These are phyloP conservation scores for Channa argus DNA, from an alignment of 2,113 vertebrate genomes.

Conservation along the genomic window DNA sequence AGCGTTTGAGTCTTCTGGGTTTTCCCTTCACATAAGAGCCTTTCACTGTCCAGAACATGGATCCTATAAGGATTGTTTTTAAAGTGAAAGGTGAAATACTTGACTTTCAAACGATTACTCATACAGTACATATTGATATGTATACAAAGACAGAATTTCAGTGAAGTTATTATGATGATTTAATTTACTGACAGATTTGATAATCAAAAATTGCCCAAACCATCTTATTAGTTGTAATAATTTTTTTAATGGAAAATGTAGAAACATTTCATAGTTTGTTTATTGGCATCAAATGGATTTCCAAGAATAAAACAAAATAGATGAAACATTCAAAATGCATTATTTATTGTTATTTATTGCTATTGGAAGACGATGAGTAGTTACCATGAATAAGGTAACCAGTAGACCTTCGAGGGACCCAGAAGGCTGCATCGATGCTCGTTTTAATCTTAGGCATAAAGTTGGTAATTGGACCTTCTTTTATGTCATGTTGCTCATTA, in stretches of 20 bases:
- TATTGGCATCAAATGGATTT: neutral
- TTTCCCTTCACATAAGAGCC: constrained; percentile 73
- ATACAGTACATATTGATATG: too few relatives aligned
- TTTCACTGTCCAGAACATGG: constrained; percentile 82
- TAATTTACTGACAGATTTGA: too few relatives aligned
- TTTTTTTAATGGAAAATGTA: too few relatives aligned
- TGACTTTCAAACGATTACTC: too few relatives aligned
- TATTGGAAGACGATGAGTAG: neutral
- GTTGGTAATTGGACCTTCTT: constrained; percentile 82
- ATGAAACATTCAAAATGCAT: neutral
- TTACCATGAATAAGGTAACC: constrained; percentile 83
- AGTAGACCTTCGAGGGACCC: constrained; percentile 74
- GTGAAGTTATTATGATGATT: too few relatives aligned
- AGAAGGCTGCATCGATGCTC: constrained; percentile 82
- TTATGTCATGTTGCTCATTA: constrained; percentile 72
- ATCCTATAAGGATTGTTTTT: constrained; percentile 54
- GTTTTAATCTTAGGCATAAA: constrained; percentile 83
- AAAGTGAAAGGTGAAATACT: too few relatives aligned
- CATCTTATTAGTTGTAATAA: too few relatives aligned
- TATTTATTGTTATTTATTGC: neutral
- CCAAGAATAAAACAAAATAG: neutral
- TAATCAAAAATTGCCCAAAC: too few relatives aligned
- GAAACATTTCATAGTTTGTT: neutral
- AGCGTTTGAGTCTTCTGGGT: constrained; percentile 73
- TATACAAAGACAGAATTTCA: too few relatives aligned